Evolutionary conservation across 2,888 invertebrate species (phyloP).

Genomic region (Chouioia cunea): DNA sequence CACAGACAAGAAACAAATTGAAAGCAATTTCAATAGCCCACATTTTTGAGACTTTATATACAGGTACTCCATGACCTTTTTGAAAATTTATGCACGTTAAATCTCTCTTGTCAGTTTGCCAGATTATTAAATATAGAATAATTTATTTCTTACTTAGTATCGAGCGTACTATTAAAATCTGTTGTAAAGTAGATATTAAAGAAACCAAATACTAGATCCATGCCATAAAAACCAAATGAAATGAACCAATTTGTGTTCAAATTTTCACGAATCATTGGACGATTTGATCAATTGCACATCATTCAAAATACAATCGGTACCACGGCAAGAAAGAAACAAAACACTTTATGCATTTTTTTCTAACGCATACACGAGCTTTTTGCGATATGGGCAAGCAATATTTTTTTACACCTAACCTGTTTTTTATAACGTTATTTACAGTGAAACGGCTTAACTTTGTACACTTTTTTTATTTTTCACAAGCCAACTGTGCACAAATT

Average conservation of each 20-base stretch:
- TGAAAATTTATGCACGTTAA: slow-evolving; percentile 47
- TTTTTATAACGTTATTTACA: slow-evolving; percentile 26
- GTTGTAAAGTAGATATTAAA: slow-evolving; percentile 53
- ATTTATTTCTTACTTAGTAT: slow-evolving; percentile 57
- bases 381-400: slow-evolving; percentile 21
- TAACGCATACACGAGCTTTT: slow-evolving; percentile 22
- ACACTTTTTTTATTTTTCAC: slow-evolving; percentile 11
- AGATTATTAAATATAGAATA: slow-evolving; percentile 51
- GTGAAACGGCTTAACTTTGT: slow-evolving; percentile 5
- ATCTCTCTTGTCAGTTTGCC: slow-evolving; percentile 49
- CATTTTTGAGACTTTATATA: slow-evolving; percentile 55
- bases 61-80: slow-evolving; percentile 54
- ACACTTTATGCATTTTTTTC: slow-evolving; percentile 15
- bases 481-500: slow-evolving; percentile 34
- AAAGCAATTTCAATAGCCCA: slow-evolving; percentile 50
- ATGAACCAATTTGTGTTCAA: slow-evolving; percentile 67
- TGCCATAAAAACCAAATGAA: slow-evolving; percentile 67
- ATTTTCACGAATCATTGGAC: slow-evolving; percentile 55
- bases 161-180: slow-evolving; percentile 48
- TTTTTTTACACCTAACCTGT: slow-evolving; percentile 16
- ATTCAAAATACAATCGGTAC: slow-evolving; percentile 4
- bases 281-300: background rate
- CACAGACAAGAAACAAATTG: slow-evolving; percentile 56
- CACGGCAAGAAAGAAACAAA: background rate
- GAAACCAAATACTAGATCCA: slow-evolving; percentile 67